These are phyloP conservation scores for Pterocles gutturalis DNA, from an alignment of 2,113 vertebrate species.

Conservation along the genomic window DNA sequence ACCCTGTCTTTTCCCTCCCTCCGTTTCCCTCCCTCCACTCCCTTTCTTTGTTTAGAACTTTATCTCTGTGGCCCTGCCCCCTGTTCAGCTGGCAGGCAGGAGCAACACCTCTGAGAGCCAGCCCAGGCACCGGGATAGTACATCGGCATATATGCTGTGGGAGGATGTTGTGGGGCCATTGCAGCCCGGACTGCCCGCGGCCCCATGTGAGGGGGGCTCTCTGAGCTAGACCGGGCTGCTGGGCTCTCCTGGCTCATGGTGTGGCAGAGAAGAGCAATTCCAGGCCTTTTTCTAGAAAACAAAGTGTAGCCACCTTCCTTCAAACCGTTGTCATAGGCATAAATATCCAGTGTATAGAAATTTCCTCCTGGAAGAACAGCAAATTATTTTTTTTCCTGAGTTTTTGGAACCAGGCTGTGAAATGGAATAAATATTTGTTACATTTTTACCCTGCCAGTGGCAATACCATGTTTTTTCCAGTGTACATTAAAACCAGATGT, in stretches of 20 bases:
- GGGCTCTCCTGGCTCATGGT: not conserved
- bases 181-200: accelerated
- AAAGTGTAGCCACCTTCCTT: not conserved
- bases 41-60: not conserved
- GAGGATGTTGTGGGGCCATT: not conserved
- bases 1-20: not conserved
- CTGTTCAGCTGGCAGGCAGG: not conserved
- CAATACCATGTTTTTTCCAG: not conserved
- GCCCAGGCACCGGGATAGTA: accelerated
- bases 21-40: not conserved
- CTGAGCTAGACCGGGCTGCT: accelerated
- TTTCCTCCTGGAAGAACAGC: not conserved
- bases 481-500: not conserved
- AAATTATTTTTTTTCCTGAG: not conserved
- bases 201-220: accelerated
- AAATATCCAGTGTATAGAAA: not conserved
- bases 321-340: not conserved
- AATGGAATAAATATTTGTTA: not conserved
- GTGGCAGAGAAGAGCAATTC: not conserved
- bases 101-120: not conserved
- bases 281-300: not conserved
- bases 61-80: not conserved
- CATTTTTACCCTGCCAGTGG: not conserved
- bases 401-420: not conserved
- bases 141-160: accelerated